These are phyloP conservation scores for Pipistrellus pipistrellus DNA, from an alignment of 2,797 vertebrate genomes.

Conservation along the genomic window DNA sequence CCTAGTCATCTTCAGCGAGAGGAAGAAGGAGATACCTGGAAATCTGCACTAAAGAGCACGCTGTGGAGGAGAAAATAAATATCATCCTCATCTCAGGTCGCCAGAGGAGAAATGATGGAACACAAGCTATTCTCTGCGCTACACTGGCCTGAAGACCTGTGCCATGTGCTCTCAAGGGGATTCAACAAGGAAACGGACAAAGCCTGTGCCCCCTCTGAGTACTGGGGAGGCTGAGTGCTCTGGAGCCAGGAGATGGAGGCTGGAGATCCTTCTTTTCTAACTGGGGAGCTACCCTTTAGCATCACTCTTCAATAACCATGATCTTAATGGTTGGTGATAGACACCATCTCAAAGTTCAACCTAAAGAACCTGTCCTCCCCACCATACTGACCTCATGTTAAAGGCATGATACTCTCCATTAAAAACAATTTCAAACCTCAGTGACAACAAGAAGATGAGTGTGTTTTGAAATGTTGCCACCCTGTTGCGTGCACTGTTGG, in stretches of 20 bases:
- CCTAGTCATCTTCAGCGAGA: background rate
- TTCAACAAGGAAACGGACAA: background rate
- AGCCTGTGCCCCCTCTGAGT: rapidly evolving
- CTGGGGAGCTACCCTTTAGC: background rate
- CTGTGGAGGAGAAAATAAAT: background rate
- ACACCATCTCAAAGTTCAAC: background rate
- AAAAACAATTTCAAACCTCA: slow-evolving; percentile 23
- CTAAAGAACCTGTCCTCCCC: background rate
- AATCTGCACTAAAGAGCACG: background rate
- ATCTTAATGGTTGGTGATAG: background rate
- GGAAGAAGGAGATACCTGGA: background rate
- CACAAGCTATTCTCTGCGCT: background rate
- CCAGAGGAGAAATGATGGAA: background rate
- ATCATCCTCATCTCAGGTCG: background rate
- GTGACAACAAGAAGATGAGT: background rate
- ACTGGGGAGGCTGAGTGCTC: background rate
- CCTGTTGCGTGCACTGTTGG: background rate
- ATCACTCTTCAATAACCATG: background rate
- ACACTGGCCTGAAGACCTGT: background rate
- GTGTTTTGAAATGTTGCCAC: background rate
- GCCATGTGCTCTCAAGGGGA: background rate
- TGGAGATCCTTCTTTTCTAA: background rate
- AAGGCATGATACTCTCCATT: background rate
- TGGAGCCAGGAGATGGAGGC: background rate
- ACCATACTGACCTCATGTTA: background rate